Evolutionary conservation across 2,113 vertebrate genomes (phyloP).

Genomic region (Eubucco bourcierii): DNA sequence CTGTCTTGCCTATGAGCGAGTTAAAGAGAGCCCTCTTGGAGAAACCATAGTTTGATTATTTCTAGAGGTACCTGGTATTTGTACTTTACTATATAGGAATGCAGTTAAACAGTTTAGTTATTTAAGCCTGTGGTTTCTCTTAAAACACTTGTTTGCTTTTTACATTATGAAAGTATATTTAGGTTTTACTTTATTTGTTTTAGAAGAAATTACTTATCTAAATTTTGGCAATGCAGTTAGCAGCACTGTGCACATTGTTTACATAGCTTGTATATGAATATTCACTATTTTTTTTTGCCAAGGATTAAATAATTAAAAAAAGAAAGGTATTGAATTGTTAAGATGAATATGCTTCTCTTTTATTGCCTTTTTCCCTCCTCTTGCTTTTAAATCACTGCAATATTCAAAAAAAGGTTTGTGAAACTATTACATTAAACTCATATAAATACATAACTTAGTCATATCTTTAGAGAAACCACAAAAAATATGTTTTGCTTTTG

Average conservation of each 20-base stretch:
- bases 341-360: background rate
- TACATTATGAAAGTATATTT: background rate
- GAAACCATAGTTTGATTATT: background rate
- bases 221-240: background rate
- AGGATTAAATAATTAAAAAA: background rate
- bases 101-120: background rate
- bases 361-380: rapidly evolving
- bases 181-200: background rate
- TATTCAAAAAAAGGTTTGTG: background rate
- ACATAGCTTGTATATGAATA: background rate
- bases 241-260: background rate
- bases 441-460: background rate
- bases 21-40: background rate
- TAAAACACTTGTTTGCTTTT: background rate
- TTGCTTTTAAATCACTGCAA: background rate
- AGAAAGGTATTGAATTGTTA: background rate
- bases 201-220: background rate
- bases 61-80: background rate
- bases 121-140: background rate
- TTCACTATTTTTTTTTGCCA: background rate
- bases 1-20: background rate
- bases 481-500: background rate
- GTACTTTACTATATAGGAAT: background rate
- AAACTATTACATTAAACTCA: background rate
- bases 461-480: background rate